Conservation (phyloP, 2,888 invertebrate genomes). For the Eupithecia subumbrata region DNA sequence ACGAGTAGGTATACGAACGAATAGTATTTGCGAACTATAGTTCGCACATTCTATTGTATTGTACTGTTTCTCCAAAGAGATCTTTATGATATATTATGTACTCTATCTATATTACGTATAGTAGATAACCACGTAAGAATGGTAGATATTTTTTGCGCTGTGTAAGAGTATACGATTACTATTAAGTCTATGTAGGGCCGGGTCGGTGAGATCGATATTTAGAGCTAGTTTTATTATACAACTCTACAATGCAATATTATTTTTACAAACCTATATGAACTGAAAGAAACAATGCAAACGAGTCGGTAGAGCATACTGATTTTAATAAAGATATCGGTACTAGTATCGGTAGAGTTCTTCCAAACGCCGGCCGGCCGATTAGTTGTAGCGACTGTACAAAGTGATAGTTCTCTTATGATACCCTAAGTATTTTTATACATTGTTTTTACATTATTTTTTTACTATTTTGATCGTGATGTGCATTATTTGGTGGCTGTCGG, state of each 20-base stretch:
- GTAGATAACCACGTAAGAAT: constrained; percentile 59
- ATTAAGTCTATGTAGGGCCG: constrained; percentile 61
- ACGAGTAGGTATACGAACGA: constrained; percentile 50
- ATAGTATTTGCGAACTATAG: constrained; percentile 65
- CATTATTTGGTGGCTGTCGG: constrained; percentile 70
- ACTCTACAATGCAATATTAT: constrained; percentile 19
- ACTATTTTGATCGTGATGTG: constrained; percentile 79
- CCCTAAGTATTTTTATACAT: constrained; percentile 83
- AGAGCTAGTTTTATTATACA: constrained; percentile 46
- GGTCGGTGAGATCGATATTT: constrained; percentile 50
- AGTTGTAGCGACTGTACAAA: constrained; percentile 80
- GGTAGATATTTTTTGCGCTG: constrained; percentile 74
- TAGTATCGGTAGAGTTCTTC: constrained; percentile 67
- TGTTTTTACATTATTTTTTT: constrained; percentile 82
- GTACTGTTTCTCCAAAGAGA: constrained; percentile 77
- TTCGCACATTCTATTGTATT: constrained; percentile 62
- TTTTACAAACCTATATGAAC: constrained; percentile 13
- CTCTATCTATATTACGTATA: constrained; percentile 57
- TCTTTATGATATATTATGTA: constrained; percentile 60
- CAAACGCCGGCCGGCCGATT: constrained; percentile 63
- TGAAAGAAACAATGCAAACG: constrained; percentile 9
- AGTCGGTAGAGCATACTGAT: constrained; percentile 10
- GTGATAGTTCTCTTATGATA: constrained; percentile 84
- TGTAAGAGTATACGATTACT: constrained; percentile 80
- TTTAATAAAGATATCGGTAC: constrained; percentile 4